Percentiles rank a stretch among this genome's conserved stretches.
These are phyloP conservation scores for Aethina tumida DNA, from an alignment of 1,140 invertebrate species.

Conservation along the genomic window DNA sequence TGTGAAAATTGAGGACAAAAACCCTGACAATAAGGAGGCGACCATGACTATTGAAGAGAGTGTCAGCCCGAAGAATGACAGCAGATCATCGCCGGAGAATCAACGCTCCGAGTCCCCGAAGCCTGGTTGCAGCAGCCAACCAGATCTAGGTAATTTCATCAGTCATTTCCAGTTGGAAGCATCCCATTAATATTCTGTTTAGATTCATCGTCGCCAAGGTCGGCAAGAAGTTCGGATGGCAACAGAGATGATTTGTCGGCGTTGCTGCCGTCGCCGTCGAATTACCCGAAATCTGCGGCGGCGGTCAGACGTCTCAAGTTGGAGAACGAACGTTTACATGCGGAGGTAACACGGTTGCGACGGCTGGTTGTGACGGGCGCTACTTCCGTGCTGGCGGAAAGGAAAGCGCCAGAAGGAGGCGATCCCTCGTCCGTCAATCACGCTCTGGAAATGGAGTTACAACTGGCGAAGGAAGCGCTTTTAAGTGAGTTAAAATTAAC, in stretches of 20 bases:
- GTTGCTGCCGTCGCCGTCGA: slow-evolving; percentile 25
- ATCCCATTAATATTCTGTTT: slow-evolving; percentile 4
- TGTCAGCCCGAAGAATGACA: slow-evolving; percentile 22
- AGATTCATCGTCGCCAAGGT: slow-evolving; percentile 31
- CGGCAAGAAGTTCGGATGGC: slow-evolving; percentile 28
- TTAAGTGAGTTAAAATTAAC: slow-evolving; percentile 27
- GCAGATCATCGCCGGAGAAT: slow-evolving; percentile 23
- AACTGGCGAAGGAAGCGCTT: slow-evolving; percentile 45
- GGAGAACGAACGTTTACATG: slow-evolving; percentile 57
- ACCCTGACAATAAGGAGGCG: slow-evolving; percentile 14
- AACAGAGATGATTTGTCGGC: slow-evolving; percentile 26
- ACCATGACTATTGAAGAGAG: slow-evolving; percentile 28
- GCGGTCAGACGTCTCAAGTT: slow-evolving; percentile 45
- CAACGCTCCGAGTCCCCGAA: slow-evolving; percentile 28
- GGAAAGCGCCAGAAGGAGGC: slow-evolving; percentile 22
- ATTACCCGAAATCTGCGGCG: slow-evolving; percentile 28
- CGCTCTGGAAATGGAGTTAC: slow-evolving; percentile 47
- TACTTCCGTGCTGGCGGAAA: slow-evolving; percentile 24
- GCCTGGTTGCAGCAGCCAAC: slow-evolving; percentile 30
- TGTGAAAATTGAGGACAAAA: slow-evolving; percentile 15
- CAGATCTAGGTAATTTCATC: slow-evolving; percentile 29
- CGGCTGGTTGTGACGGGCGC: slow-evolving; percentile 39
- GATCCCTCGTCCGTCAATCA: slow-evolving; percentile 24
- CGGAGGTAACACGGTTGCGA: slow-evolving; percentile 52
- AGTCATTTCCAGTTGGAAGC: slow-evolving; percentile 1